These are phyloP conservation scores for Diaperis boleti DNA, from an alignment of 2,888 invertebrate genomes.

Conservation along the genomic window DNA sequence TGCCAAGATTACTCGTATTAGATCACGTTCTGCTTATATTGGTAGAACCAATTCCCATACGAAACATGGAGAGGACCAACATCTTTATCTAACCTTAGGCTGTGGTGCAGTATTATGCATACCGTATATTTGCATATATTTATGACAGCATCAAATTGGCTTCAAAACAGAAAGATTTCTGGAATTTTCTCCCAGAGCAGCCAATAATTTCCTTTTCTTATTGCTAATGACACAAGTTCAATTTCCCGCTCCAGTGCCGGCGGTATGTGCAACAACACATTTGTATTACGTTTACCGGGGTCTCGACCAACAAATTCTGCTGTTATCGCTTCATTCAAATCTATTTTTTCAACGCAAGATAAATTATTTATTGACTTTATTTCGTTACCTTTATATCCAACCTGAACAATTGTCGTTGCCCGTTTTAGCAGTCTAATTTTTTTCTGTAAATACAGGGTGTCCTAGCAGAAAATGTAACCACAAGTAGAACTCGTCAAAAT, in stretches of 20 bases:
- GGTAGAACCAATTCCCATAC: slow-evolving; percentile 22
- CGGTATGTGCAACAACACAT: slow-evolving; percentile 5
- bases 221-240: slow-evolving; percentile 14
- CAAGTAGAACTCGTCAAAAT: too few species aligned
- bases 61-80: slow-evolving; percentile 16
- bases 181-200: not conserved
- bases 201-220: not conserved
- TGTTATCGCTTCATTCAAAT: too few species aligned
- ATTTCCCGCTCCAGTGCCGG: slow-evolving; percentile 23
- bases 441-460: too few species aligned
- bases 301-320: too few species aligned
- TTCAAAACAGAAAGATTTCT: not conserved
- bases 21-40: slow-evolving; percentile 36
- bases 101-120: slow-evolving; percentile 1
- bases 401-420: too few species aligned
- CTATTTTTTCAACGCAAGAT: too few species aligned
- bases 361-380: too few species aligned
- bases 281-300: too few species aligned
- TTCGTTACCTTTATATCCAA: too few species aligned
- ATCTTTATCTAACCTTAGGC: not conserved
- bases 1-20: slow-evolving; percentile 31
- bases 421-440: too few species aligned
- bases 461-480: too few species aligned
- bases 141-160: not conserved
- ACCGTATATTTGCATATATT: not conserved